Percentiles rank a stretch among this genome's conserved stretches.
Conservation (phyloP, 2,113 vertebrate species). For the Podilymbus podiceps region DNA sequence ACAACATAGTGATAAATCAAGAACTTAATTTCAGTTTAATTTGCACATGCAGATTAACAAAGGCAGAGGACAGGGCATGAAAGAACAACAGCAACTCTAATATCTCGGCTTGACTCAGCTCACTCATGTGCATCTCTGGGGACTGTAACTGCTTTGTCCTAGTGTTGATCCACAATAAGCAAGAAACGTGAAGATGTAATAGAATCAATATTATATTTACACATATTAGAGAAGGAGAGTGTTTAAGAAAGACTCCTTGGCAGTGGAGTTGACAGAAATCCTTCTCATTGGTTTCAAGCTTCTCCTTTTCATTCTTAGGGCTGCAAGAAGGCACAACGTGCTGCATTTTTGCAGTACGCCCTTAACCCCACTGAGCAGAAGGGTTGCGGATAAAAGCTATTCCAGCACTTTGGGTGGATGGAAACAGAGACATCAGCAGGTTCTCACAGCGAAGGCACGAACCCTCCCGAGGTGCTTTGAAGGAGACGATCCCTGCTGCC, state of each 20-base stretch:
- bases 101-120: background rate
- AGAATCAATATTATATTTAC: background rate
- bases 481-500: background rate
- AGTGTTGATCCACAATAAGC: background rate
- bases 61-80: background rate
- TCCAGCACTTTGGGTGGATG: background rate
- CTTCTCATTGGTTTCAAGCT: background rate
- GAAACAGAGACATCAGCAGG: background rate
- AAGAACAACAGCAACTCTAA: background rate
- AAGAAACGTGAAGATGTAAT: background rate
- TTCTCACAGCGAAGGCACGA: background rate
- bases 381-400: background rate
- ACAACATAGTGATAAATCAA: constrained; percentile 17
- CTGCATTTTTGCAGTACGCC: background rate
- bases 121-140: background rate
- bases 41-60: background rate
- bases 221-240: background rate
- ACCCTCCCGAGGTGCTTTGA: background rate
- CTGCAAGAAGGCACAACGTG: background rate
- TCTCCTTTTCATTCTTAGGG: background rate
- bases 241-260: background rate
- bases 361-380: background rate
- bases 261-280: background rate
- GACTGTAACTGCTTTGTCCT: background rate
- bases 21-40: constrained; percentile 21